Conservation (phyloP, 92 coral and sea anemone genomes). For the Bergia puertoricense region DNA sequence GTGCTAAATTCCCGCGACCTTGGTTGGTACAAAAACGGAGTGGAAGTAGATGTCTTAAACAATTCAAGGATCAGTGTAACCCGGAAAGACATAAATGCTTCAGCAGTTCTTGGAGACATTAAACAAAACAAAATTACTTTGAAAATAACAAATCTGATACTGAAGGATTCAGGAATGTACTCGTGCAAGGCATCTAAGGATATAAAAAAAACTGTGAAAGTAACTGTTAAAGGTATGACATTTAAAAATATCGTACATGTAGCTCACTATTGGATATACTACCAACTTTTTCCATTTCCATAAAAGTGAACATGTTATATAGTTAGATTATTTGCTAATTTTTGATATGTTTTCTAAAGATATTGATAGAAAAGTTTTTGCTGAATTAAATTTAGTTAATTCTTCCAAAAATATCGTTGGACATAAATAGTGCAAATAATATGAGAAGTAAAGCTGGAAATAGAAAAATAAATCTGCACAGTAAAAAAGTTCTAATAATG, state of each 20-base stretch:
- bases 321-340: no score
- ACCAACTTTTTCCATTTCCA: not conserved
- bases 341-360: not conserved
- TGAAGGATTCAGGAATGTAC: conserved; percentile 11
- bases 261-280: no score
- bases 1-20: not conserved
- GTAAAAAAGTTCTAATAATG: no score
- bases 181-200: conserved; percentile 3
- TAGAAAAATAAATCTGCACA: not conserved
- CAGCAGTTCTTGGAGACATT: conserved; percentile 10
- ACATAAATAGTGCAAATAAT: no score
- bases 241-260: not conserved
- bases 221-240: conserved; percentile 21
- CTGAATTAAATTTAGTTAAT: no score
- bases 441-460: no score
- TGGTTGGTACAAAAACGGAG: conserved; percentile 35
- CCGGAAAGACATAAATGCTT: not conserved
- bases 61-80: not conserved
- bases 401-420: no score
- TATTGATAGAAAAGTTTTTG: no score
- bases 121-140: not conserved
- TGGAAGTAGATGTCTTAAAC: not conserved
- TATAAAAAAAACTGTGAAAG: conserved; percentile 1
- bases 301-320: no score
- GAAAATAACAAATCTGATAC: not conserved